These are phyloP conservation scores for Odocoileus hemionus DNA, from an alignment of 2,113 vertebrate genomes.

Conservation along the genomic window DNA sequence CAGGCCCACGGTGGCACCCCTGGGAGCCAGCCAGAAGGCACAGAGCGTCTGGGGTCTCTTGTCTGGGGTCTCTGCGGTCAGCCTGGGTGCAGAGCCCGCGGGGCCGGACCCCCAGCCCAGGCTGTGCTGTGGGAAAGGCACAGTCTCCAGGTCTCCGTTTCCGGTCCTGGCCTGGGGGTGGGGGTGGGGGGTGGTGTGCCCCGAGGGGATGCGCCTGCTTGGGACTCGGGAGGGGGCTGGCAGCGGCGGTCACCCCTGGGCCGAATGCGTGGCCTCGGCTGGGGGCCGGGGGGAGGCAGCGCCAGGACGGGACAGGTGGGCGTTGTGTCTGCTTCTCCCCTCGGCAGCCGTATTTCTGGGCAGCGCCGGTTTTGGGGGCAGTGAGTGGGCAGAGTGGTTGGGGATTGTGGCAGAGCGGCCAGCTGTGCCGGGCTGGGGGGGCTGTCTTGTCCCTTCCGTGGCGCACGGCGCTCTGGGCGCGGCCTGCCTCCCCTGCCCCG, in stretches of 20 bases:
- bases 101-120: neutral
- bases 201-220: rapidly evolving
- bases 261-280: rapidly evolving
- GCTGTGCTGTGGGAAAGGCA: neutral
- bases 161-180: rapidly evolving
- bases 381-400: neutral
- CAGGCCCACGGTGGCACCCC: rapidly evolving
- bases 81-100: rapidly evolving
- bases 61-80: neutral
- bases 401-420: neutral
- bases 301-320: rapidly evolving
- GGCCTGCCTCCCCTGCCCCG: neutral
- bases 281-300: neutral
- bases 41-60: neutral
- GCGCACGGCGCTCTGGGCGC: rapidly evolving
- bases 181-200: rapidly evolving
- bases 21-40: neutral
- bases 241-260: rapidly evolving
- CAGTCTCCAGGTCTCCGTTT: rapidly evolving
- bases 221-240: neutral
- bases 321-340: rapidly evolving
- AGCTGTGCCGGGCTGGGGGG: neutral
- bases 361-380: neutral
- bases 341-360: rapidly evolving
- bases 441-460: neutral